Base-by-base conservation (phyloP, 2,113 vertebrate genomes). In the Trogon melanurus region DNA sequence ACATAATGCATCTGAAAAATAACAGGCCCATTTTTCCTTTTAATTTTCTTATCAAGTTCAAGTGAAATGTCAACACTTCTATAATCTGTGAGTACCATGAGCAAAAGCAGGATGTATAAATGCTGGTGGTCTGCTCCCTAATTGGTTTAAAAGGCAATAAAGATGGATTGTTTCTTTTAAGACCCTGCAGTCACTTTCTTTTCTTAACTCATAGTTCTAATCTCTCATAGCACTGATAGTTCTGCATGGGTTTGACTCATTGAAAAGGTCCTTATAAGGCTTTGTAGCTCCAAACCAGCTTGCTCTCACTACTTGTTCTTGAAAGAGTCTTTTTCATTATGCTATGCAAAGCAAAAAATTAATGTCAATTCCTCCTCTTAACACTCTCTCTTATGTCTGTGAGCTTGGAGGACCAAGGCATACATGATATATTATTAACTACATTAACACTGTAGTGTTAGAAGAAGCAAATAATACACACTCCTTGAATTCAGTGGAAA, bases 111-210 rank as follows among this genome's bases (percentile, higher is more conserved):
- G 79, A 85, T 45, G 78, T 65, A 66, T 71, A 91, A 94, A 76
- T 80, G 85, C 64, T 93, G 75, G 89, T 91, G 89, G 75, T 96
- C 85, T 74, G 60, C 65, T 38, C 32, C 14, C 44, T 90, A 70
- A 83, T 48, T 94, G 56, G 53, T 93, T 93, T 86, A 50, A 93
- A 85, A 76, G 72, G 47, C 56, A 90, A 64, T 78, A 93, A 89
- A 95, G 69, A 89, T 6, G 79, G 70, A 57, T 29, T 75, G 48
- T 76, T 95, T 90, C 67, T 93, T 88, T 88, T 86, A 83, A 91
- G 75, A 53, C 12, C 5, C 23, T 19, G 18, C 65, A 81, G 79
- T 57, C 21, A 56, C 79, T 86, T 95, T 69, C 74, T 85, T 94
- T 84, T 93, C 36, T 58, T 76, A 48, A 47, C 20, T 83, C 16